Evolutionary conservation across 2,797 vertebrate species (phyloP).

Genomic region (Rhodeus uyekii): DNA sequence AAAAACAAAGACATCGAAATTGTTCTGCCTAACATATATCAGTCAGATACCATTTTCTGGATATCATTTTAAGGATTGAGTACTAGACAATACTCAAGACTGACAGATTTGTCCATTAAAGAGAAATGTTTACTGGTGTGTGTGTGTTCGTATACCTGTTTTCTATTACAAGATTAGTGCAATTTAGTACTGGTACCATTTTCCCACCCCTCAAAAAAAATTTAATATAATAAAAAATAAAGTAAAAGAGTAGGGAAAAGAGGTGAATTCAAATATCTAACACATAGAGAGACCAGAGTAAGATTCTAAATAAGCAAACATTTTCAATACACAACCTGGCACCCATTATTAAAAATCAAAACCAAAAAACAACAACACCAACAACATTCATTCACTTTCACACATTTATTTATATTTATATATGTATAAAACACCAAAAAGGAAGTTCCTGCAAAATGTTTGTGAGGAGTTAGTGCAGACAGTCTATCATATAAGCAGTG

Average conservation of each 20-base stretch:
- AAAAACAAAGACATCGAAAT: neutral
- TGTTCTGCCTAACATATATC: neutral
- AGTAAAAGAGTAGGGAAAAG: conserved; percentile 50
- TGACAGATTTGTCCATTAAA: neutral
- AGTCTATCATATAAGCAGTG: conserved; percentile 65
- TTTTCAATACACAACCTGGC: conserved; percentile 65
- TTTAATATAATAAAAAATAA: neutral
- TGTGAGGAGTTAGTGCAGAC: conserved; percentile 81
- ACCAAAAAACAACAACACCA: conserved; percentile 69
- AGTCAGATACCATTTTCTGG: neutral
- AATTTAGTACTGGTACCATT: conserved; percentile 63
- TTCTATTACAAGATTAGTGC: conserved; percentile 67
- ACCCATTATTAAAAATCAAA: conserved; percentile 62
- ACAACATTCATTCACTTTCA: conserved; percentile 78
- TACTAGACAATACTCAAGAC: conserved; percentile 7
- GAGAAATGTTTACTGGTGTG: neutral
- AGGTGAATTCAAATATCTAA: conserved; percentile 55
- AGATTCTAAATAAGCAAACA: conserved; percentile 50
- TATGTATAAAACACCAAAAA: conserved; percentile 81
- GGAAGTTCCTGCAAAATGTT: conserved; percentile 77
- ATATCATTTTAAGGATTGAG: neutral
- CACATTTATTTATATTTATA: conserved; percentile 76
- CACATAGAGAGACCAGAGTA: conserved; percentile 57
- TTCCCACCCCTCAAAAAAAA: conserved; percentile 53
- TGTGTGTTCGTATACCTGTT: neutral